A percentile compares a stretch with the other conserved stretches of the same genome.
Evolutionary conservation across 2,888 invertebrate genomes (phyloP).

Genomic region (Gortyna flavago): DNA sequence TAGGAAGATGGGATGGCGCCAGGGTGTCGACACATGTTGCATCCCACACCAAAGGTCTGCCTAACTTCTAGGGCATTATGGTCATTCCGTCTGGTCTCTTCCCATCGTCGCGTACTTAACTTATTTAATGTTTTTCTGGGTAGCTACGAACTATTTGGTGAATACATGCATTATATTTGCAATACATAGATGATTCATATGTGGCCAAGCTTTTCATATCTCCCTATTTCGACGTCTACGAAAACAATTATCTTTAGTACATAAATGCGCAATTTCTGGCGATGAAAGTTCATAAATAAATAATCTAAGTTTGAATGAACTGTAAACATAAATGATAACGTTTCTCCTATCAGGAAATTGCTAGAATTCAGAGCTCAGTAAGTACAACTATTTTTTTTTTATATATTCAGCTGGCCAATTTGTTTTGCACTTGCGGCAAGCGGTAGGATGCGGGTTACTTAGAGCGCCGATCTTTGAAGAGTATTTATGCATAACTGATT

Average conservation of each 20-base stretch:
- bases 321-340: conserved; percentile 18
- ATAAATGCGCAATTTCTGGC: not conserved
- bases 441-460: not conserved
- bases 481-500: not conserved
- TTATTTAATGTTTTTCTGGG: not conserved
- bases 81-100: too few species aligned
- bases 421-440: not conserved
- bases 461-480: not conserved
- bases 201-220: not conserved
- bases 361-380: not conserved
- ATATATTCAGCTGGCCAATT: not conserved
- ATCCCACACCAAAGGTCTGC: too few species aligned
- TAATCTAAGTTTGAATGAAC: conserved; percentile 11
- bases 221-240: not conserved
- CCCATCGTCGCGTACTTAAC: too few species aligned
- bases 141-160: not conserved
- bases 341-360: not conserved
- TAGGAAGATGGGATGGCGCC: too few species aligned
- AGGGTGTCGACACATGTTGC: too few species aligned
- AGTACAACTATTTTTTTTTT: not conserved
- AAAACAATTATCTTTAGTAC: conserved; percentile 6
- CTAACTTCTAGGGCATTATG: too few species aligned
- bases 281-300: not conserved
- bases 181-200: not conserved
- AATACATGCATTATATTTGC: not conserved